Evolutionary conservation across 2,113 vertebrate species (phyloP), one percentile per base, ranked within the genome.

Genomic region (Corythoichthys intestinalis): DNA sequence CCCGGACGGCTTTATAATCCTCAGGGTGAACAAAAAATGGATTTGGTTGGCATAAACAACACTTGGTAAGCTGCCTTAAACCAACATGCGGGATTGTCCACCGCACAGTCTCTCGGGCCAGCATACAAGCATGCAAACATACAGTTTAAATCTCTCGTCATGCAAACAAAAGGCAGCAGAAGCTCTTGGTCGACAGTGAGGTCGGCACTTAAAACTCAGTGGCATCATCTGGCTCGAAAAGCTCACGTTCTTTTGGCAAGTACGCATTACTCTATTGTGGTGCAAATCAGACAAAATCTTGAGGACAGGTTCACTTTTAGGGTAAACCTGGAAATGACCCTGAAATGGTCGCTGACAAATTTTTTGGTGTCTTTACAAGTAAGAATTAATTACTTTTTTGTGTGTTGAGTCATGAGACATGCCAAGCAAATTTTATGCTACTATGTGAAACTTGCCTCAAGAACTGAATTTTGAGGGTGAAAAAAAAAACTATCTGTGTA

Each of bases 11-110:
- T 66, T 66, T 50, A 71, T 84, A 87, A 85, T 86, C 84, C 88
- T 76, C 71, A 35, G 74, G 78, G 85, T 85, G 77, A 84, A 70
- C 79, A 87, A 77, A 56, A 84, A 83, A 84, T 85, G 83, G 86
- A 86, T 86, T 86, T 82, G 75, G 78, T 72, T 78, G 65, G 50
- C 79, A 76, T 75, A 72, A 28, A 39, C 59, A 76, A 77, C 61
- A 20, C 69, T 59, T 60, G 61, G 74, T 81, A 86, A 83, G 77
- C 73, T 83, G 83, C 70, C 76, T 83, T 78, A 83, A 84, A 69
- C 73, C 74, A 48, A 59, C 63, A 39, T 70, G 75, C 77, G 70
- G 72, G 70, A 78, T 64, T 14, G 58, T 61, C 73, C 83, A 66
- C 65, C 38, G 47, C 72, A 39, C 74, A 71, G 47, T 66, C 46